Evolutionary conservation across 1,140 invertebrate genomes (phyloP), one percentile per base, ranked within the genome.

Genomic region (Sitobion miscanthi): DNA sequence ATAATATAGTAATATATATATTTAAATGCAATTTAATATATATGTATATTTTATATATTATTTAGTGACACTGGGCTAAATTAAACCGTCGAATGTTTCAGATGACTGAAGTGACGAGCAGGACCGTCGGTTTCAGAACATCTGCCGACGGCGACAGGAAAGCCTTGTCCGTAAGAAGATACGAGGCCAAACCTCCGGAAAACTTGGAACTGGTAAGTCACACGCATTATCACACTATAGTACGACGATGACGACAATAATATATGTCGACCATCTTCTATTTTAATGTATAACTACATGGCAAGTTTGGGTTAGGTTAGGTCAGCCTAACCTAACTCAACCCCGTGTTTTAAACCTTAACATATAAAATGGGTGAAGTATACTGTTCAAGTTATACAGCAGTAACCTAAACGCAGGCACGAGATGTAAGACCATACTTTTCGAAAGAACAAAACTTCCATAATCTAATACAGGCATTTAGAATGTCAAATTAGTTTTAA

Each of bases 51-150:
- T 1, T 69, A 30, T 69, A 77, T 35, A n/a, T 35, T 57, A 57
- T 57, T 9, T 57, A 86, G 49, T 30, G 52, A 57, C 52, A 54
- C 17, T 25, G 82, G 20, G 14, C 91, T 54, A 86, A 93, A 93
- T 93, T 85, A 85, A 85, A 93, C 82, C 91, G 38, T 86, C 49
- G 38, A 45, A 86, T 57, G 91, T 93, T 93, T 86, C 91, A 93
- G 91, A 94, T 94, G 94, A 94, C 94, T 49, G 94, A 94, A 91
- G 94, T 94, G 93, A 93, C 94, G 45, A 94, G 54, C 38, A 94
- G 69, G 52, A 90, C 91, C 30, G 62, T 83, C 47, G 69, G 52
- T 86, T 93, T 85, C 6, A 25, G 91, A 93, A 93, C 91, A 93
- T 93, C 91, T 93, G 91, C 77, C 91, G 82, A 93, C 52, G 82